Evolutionary conservation across 2,888 invertebrate species (phyloP), one percentile per base, ranked within the genome.

Genomic region (Dione vanillae): DNA sequence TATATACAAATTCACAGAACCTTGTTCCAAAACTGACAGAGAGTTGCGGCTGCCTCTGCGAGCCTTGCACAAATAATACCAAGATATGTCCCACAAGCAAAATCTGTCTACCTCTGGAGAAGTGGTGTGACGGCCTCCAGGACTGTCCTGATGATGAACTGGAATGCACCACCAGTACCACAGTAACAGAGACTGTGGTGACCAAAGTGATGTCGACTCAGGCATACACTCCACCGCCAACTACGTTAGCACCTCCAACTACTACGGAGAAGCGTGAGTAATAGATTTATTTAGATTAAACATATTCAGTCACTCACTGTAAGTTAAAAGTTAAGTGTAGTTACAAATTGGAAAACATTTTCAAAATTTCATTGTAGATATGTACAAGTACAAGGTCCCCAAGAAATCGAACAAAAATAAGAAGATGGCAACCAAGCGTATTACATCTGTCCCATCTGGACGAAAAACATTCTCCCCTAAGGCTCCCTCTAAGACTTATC

Each of bases 141-240:
- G 96, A 98, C 85, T 98, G 98, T 79, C 95, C 96, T 0, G 97
- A 97, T 80, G 98, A 98, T 83, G 98, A 98, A 87, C 85, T 88
- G 2, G 89, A 95, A 70, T 98, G 97, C 79, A 80, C 83, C 43
- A 85, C 88, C 20, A 80, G 85, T 0, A 77, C 85, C 1, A 76
- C 79, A 0, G 82, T 85, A 2, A 78, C 78, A 1, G 79, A 79
- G 35, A 75, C 80, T 1, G 71, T 80, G 8, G 76, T 83, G 16
- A 79, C 81, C n/a, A 81, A 80, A 0, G 74, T 78, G 1, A 83
- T 85, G 19, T 80, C 85, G 0, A 75, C 81, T 0, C 79, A 82
- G 0, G 82, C 82, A 0, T 82, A 82, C 2, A 82, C 87, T 0
- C 84, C 68, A 35, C 64, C 70, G 9, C 73, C 78, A 6, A 72